phyloP scores from a whole-genome alignment of 1,140 invertebrate genomes.

The Ridgeia piscesae region DNA sequence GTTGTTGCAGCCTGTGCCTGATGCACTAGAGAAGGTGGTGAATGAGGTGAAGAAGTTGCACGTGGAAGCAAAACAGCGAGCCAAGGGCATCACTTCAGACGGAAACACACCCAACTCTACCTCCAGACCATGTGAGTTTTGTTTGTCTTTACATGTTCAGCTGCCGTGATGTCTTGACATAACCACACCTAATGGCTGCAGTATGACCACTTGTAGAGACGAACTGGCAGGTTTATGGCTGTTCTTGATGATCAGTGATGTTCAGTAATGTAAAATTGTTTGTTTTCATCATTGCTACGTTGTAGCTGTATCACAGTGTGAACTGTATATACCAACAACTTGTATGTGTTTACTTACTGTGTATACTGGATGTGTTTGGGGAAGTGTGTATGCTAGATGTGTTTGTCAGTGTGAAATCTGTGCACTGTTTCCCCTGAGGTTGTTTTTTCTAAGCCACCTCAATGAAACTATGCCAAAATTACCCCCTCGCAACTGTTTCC shows the following conservation, averaged over 20 bases:
- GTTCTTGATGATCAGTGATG: neutral
- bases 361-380: neutral
- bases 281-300: neutral
- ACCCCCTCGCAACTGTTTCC: too few relatives aligned
- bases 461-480: too few relatives aligned
- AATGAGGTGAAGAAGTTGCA: conserved; percentile 75
- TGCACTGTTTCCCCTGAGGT: too few relatives aligned
- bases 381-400: too few relatives aligned
- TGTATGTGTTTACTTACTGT: too few relatives aligned
- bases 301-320: neutral
- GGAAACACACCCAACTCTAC: conserved; percentile 44
- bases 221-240: neutral
- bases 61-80: conserved; percentile 73
- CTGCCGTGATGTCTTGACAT: too few relatives aligned
- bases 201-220: neutral
- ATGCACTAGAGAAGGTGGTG: conserved; percentile 74
- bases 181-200: neutral
- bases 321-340: neutral
- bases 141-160: neutral
- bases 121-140: conserved; percentile 11
- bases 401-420: too few relatives aligned
- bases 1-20: conserved; percentile 68
- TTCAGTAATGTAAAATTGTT: neutral
- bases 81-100: conserved; percentile 43
- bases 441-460: too few relatives aligned